phyloP scores from a whole-genome alignment of 2,113 vertebrate species.

The Proterorhinus semilunaris region DNA sequence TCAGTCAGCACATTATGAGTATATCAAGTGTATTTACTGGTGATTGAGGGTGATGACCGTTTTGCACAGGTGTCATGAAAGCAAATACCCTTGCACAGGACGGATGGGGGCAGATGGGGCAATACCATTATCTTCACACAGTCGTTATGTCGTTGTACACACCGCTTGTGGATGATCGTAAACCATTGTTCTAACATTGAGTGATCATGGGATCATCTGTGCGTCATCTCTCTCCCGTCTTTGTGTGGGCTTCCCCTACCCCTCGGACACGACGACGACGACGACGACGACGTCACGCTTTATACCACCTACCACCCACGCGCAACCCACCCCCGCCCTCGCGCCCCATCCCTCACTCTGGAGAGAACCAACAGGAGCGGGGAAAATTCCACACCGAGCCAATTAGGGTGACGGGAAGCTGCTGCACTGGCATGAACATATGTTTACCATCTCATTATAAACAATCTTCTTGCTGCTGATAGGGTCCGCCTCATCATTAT shows the following conservation, averaged over 20 bases:
- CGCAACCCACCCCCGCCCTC: not conserved
- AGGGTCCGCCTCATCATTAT: slow-evolving; percentile 59
- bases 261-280: not conserved
- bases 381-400: slow-evolving; percentile 55
- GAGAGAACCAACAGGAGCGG: slow-evolving; percentile 40
- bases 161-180: not conserved
- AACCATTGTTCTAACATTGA: not conserved
- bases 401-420: slow-evolving; percentile 64
- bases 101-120: too few species aligned
- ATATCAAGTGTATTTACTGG: too few species aligned
- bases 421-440: slow-evolving; percentile 58
- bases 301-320: slow-evolving; percentile 25
- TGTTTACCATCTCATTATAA: slow-evolving; percentile 72
- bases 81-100: too few species aligned
- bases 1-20: too few species aligned
- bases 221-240: not conserved
- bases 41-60: too few species aligned
- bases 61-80: too few species aligned
- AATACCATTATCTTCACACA: too few species aligned
- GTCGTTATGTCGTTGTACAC: too few species aligned
- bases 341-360: slow-evolving; percentile 18
- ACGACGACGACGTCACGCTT: slow-evolving; percentile 7
- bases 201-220: slow-evolving; percentile 18
- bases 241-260: not conserved
- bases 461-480: slow-evolving; percentile 53